Conservation (phyloP, 1,140 invertebrate genomes). For the Neodiprion lecontei region DNA sequence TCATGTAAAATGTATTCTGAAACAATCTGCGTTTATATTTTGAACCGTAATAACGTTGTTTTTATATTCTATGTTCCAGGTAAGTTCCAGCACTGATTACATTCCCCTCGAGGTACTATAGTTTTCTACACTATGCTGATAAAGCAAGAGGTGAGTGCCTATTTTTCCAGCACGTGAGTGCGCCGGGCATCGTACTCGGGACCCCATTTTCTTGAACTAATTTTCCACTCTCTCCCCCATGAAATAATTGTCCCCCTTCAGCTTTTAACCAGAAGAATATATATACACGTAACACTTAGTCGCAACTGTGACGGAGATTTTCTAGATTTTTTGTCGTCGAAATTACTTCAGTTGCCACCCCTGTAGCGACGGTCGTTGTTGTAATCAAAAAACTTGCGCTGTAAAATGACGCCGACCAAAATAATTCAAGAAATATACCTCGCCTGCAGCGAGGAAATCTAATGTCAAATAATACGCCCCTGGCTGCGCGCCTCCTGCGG, state of each 20-base stretch:
- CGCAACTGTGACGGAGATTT: not conserved
- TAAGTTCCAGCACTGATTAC: constrained; percentile 33
- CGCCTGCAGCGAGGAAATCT: not conserved
- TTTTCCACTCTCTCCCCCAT: not conserved
- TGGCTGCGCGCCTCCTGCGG: not conserved
- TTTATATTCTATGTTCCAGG: constrained; percentile 40
- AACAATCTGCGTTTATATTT: constrained; percentile 26
- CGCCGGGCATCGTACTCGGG: not conserved
- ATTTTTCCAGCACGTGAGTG: not conserved
- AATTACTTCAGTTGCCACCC: not conserved
- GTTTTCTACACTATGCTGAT: not conserved
- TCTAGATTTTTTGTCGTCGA: not conserved
- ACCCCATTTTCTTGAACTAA: not conserved
- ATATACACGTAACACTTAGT: not conserved
- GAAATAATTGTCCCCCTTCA: not conserved
- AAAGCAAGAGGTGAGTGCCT: not conserved
- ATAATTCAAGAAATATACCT: constrained; percentile 3
- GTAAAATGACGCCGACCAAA: not conserved
- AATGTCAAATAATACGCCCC: not conserved
- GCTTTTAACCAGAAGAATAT: not conserved
- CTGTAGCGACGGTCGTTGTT: not conserved
- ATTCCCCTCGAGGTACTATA: not conserved
- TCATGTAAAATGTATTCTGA: constrained; percentile 25
- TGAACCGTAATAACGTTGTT: constrained; percentile 27
- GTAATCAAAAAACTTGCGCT: constrained; percentile 3